Evolutionary conservation across 2,888 invertebrate species (phyloP), one percentile per base, ranked within the genome.

Genomic region (Leucophenga maculata): DNA sequence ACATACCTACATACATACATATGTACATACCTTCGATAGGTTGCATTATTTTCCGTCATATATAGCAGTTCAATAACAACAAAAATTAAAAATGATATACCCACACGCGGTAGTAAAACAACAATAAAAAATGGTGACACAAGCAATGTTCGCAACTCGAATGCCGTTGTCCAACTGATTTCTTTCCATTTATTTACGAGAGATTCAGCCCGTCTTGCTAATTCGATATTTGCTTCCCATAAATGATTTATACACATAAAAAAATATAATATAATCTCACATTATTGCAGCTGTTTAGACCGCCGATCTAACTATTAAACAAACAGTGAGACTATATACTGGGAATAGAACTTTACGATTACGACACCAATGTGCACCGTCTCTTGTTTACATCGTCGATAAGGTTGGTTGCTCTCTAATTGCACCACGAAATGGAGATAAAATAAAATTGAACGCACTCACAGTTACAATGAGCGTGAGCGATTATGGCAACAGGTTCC

Each of bases 21-120:
- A n/a, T 11, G 9, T 39, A 64, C 62, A 20, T 64, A 64, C 62
- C 62, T n/a, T 64, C 62, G 20, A 48, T 44, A n/a, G 62, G 9
- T 64, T 20, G 18, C 46, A 48, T 64, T 18, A 22, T 46, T 44
- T 2, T 16, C 16, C 6, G 20, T 60, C 20, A 44, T 31, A 31
- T 31, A 26, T 8, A 9, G 39, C 3, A 26, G 14, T 31, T 57
- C 14, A 31, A 20, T 54, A 31, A 13, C 3, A 57, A 22, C 9
- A 31, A 57, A 57, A n/a, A 57, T 18, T n/a, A 20, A 39, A 3
- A 39, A 39, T 11, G 3, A 32, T 39, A 6, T 39, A 1, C 4
- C 8, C 39, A 9, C 39, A 39, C 39, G 39, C 39, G 11, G 39
- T 39, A 6, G 11, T 39, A 39, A 39, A 39, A 39, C 39, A 39